Conservation (phyloP, 2,797 vertebrate genomes). For the Myotis daubentonii region DNA sequence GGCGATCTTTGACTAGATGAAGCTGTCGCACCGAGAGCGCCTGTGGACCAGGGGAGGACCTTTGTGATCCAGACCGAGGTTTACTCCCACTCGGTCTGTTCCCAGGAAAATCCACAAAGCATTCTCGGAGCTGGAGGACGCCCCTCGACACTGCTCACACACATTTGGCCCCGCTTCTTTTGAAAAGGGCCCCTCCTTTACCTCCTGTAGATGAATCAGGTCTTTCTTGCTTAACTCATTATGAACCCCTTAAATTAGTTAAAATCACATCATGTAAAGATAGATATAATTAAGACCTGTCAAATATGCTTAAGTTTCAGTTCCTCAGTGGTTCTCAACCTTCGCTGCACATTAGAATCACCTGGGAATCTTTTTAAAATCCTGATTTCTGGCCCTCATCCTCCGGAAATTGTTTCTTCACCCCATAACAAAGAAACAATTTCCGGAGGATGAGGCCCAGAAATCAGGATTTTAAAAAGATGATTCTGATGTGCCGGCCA, state of each 20-base stretch:
- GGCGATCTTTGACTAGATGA: background rate
- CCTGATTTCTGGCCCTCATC: too few species aligned
- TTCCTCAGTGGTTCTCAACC: background rate
- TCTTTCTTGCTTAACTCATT: background rate
- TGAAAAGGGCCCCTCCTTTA: background rate
- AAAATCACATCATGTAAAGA: background rate
- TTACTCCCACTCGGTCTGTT: background rate
- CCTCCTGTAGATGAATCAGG: background rate
- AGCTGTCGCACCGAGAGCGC: background rate
- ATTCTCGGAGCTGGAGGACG: background rate
- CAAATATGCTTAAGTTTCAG: background rate
- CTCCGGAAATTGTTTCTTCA: too few species aligned
- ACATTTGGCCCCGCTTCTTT: background rate
- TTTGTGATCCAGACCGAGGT: background rate
- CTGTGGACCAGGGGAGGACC: background rate
- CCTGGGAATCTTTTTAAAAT: too few species aligned
- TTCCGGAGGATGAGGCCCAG: too few species aligned
- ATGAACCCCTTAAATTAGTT: background rate
- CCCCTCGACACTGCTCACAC: background rate
- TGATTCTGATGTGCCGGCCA: too few species aligned
- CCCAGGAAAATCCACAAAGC: background rate
- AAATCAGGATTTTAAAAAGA: too few species aligned
- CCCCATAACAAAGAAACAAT: too few species aligned
- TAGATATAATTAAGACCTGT: background rate
- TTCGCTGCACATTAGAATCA: too few species aligned